Evolutionary conservation across 2,113 vertebrate genomes (phyloP), one percentile per base, ranked within the genome.

Genomic region (Phainopepla nitens): DNA sequence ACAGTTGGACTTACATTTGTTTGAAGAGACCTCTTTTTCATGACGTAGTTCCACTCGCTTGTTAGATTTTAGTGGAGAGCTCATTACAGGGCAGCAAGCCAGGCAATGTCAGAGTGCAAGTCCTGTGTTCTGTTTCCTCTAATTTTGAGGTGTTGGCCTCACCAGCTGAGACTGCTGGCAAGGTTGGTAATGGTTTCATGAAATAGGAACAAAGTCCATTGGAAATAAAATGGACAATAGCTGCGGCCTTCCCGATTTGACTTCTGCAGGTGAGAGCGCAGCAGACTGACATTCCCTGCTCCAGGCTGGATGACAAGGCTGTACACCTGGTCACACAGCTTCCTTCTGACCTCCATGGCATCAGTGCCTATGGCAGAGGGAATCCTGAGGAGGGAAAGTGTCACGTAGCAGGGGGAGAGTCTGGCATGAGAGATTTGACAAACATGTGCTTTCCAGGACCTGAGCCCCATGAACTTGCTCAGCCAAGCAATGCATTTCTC

Each of bases 201-300:
- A 42, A 21, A 82, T n/a, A 76, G 53, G 33, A 51, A 57, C 5
- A 2, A 86, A 76, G n/a, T 24, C 16, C 1, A 1, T 13, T 45
- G 53, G 64, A 60, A 80, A 83, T n/a, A 24, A 86, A 80, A 54
- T 0, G 13, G 75, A 54, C 31, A 56, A 18, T 1, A 68, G 18
- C 39, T 42, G 56, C 25, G 33, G 35, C 39, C 53, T 60, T 72
- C 31, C 11, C 27, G 44, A 33, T 71, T 68, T 31, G 31, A 19
- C 10, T n/a, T 36, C 2, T 3, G 4, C 70, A 47, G 44, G 17
- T 50, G 75, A 13, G 44, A 44, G 23, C 0, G 0, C 36, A 70
- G 45, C 69, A 56, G 50, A 14, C 6, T 20, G 72, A 35, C 13
- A 6, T 23, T 41, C 23, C 12, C 3, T 25, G 39, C 29, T 15